Percentiles rank a stretch among this genome's conserved stretches.
These are phyloP conservation scores for Machimus atricapillus DNA, from an alignment of 2,888 invertebrate genomes.

Conservation along the genomic window DNA sequence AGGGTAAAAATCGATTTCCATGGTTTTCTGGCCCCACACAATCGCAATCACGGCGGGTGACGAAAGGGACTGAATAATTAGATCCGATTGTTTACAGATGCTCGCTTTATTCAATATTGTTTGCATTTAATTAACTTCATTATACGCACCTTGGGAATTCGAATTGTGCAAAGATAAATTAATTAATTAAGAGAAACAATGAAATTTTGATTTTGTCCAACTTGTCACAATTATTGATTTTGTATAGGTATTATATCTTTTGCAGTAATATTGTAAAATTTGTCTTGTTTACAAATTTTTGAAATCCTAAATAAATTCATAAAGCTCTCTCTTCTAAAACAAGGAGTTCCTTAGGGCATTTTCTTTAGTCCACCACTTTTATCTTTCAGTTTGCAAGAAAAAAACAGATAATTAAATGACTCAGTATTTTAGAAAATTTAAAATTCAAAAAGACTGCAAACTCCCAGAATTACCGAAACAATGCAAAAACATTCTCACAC, in stretches of 20 bases:
- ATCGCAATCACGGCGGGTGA: neutral
- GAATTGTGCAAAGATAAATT: neutral
- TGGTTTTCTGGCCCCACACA: neutral
- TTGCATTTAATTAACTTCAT: neutral
- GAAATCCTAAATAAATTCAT: too few relatives aligned
- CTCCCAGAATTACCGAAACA: neutral
- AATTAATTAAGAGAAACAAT: neutral
- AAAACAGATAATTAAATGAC: neutral
- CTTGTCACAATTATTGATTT: too few relatives aligned
- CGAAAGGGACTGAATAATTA: neutral
- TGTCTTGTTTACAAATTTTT: neutral
- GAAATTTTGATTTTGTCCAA: neutral
- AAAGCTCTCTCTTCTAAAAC: too few relatives aligned
- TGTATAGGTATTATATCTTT: too few relatives aligned
- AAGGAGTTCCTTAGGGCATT: too few relatives aligned
- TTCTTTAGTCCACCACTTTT: too few relatives aligned
- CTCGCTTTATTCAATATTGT: neutral
- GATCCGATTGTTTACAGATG: neutral
- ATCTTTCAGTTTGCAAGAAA: neutral
- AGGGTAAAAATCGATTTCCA: neutral
- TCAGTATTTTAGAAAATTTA: neutral
- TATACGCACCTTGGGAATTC: neutral
- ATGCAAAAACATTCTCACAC: neutral
- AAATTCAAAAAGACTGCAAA: neutral
- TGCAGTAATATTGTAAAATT: neutral